phyloP scores from a whole-genome alignment of 30 jellyfish, hydroid and myxozoan genomes.

The Hydractinia symbiolongicarpus region DNA sequence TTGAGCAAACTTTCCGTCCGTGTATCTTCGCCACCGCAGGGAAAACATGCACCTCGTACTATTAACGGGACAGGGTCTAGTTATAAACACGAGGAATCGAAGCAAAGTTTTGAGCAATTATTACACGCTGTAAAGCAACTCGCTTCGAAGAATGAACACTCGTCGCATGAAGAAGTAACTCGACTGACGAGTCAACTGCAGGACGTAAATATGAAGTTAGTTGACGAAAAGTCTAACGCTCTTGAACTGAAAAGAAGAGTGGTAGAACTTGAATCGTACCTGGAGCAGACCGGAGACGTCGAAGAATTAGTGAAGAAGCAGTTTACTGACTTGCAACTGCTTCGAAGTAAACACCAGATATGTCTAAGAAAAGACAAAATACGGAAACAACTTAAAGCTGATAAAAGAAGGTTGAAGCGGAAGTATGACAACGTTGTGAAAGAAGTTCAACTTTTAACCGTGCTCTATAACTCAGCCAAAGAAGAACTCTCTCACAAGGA shows the following conservation, averaged over 20 bases:
- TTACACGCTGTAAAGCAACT: neutral
- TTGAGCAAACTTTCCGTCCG: neutral
- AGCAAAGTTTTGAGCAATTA: neutral
- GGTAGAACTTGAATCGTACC: neutral
- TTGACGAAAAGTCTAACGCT: neutral
- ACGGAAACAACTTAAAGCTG: constrained; percentile 4
- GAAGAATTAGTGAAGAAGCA: neutral
- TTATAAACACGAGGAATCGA: neutral
- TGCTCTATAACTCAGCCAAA: neutral
- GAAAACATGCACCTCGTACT: neutral
- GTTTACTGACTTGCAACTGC: neutral
- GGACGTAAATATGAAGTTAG: neutral
- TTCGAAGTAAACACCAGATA: neutral
- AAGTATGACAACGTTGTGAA: neutral
- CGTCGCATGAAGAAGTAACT: neutral
- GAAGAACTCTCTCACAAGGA: neutral
- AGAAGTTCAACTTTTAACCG: neutral
- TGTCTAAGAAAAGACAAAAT: constrained; percentile 1
- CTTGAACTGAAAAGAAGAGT: neutral
- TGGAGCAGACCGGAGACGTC: neutral
- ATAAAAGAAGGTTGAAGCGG: neutral
- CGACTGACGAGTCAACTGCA: neutral
- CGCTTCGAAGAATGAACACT: neutral
- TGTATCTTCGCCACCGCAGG: neutral
- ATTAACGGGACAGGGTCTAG: neutral